Base-by-base conservation (phyloP, 2,888 invertebrate species). In the Lithophane socia region DNA sequence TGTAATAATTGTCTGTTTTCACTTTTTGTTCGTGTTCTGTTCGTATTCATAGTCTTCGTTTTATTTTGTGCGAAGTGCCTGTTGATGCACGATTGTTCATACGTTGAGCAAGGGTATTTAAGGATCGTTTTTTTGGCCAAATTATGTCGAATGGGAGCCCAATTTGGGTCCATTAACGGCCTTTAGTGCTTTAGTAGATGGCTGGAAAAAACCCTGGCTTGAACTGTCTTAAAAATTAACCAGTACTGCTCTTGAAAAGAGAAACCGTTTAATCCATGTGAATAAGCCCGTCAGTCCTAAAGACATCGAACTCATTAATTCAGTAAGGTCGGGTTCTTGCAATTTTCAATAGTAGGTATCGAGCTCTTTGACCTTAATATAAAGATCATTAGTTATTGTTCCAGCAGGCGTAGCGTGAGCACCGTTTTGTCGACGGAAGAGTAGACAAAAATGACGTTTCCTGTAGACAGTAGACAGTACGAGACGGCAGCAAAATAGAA, bases 21-120 rank as follows among this genome's bases (percentile, higher is more conserved):
- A 77, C 83, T 80, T 83, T 83, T 78, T 83, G 58, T 58, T 77
- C 66, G 83, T 61, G 83, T 66, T 69, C 5, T 42, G 54, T 3
- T 37, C 13, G 21, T 58, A 9, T 58, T 58, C 24, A n/a, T 65
- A 24, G 18, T 42, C n/a, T 49, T 82, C 16, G 54, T 54, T 75
- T 75, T 75, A 16, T 79, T 49, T 63, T 13, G 5, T 7, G 42
- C 9, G 12, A 8, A 29, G 9, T 58, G 13, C 3, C 3, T 67
- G 61, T 61, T 49, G 66, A 60, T 58, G 65, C 21, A 65, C 24
- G 37, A 44, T 29, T 54, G 21, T 54, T 47, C 21, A 29, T 37
- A 13, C 1, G 8, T 37, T n/a, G 52, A 18, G 4, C 9, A 56
- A 68, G n/a, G 16, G 37, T 37, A 13, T 58, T 37, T 9, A 3